Base-by-base conservation (phyloP, 2,113 vertebrate genomes). In the Setophaga kirtlandii region DNA sequence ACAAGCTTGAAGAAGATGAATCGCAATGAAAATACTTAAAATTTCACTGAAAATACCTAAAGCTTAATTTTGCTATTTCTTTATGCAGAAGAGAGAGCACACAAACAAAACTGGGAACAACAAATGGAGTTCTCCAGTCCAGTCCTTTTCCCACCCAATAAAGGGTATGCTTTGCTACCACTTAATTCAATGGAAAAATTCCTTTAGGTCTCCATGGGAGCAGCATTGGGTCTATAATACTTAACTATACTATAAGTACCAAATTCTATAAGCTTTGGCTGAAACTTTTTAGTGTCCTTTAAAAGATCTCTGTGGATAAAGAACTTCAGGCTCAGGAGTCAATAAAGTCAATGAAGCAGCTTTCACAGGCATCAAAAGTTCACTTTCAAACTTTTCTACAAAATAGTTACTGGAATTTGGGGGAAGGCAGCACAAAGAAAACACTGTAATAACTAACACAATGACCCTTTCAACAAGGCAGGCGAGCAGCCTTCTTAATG, bases 381-480 rank as follows among this genome's bases (percentile, higher is more conserved):
- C 96, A 89, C 82, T 96, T 90, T 47, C 89, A 56, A 95, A 94
- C 89, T 95, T 79, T 63, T 78, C 77, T 69, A 71, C 92, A 68
- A 89, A 96, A 90, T 16, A 96, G 85, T 93, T 88, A 63, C 92
- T 96, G 95, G 96, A 86, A 93, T 95, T 94, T 83, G 73, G 83
- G 65, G 92, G 47, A 73, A 95, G 90, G 0, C 25, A 96, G 85
- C 79, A 96, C 92, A 96, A 96, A 96, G 94, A 68, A 90, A 95
- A 96, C 93, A 92, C 92, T 96, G 94, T 95, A 96, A 95, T 89
- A 96, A 93, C 82, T 25, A 39, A 83, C 88, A 96, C 96, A 97
- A 95, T 95, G 93, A 95, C 90, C 83, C 94, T 95, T 97, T 96
- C 90, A 96, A 68, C 56, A 21, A 52, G 92, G 83, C 81, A 69